Percentiles rank a stretch among this genome's conserved stretches.
Evolutionary conservation across 2,888 invertebrate genomes (phyloP).

Genomic region (Agrenia bidenticulata): DNA sequence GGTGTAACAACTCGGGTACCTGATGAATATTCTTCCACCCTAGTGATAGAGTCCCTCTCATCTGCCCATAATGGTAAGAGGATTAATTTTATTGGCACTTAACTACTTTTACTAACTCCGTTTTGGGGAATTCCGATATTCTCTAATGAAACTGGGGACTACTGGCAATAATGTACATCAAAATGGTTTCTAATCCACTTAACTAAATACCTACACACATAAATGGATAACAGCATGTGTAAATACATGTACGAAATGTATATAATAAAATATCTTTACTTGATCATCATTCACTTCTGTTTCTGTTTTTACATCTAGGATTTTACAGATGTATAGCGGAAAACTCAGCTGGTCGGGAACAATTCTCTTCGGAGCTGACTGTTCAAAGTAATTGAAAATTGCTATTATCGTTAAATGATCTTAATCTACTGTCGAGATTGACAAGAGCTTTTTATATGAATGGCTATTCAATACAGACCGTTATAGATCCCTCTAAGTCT

Average conservation of each 20-base stretch:
- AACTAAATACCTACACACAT: too few species aligned
- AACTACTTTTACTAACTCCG: too few species aligned
- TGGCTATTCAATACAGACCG: too few species aligned
- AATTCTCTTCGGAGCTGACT: slow-evolving; percentile 75
- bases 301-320: slow-evolving; percentile 61
- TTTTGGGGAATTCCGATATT: too few species aligned
- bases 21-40: slow-evolving; percentile 81
- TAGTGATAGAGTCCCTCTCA: slow-evolving; percentile 81
- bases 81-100: neutral
- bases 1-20: slow-evolving; percentile 53
- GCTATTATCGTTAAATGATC: neutral
- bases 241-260: too few species aligned
- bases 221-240: too few species aligned
- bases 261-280: too few species aligned
- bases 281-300: too few species aligned
- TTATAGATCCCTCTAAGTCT: too few species aligned
- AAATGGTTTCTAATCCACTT: slow-evolving; percentile 9
- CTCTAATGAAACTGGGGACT: too few species aligned
- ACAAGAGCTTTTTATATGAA: too few species aligned
- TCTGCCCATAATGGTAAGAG: slow-evolving; percentile 80
- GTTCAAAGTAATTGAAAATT: slow-evolving; percentile 68
- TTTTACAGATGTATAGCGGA: slow-evolving; percentile 84
- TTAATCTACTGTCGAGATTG: too few species aligned
- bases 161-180: slow-evolving; percentile 57
- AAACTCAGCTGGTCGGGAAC: slow-evolving; percentile 78